Base-by-base conservation (phyloP, 2,797 vertebrate genomes). In the Geotrypetes seraphini region DNA sequence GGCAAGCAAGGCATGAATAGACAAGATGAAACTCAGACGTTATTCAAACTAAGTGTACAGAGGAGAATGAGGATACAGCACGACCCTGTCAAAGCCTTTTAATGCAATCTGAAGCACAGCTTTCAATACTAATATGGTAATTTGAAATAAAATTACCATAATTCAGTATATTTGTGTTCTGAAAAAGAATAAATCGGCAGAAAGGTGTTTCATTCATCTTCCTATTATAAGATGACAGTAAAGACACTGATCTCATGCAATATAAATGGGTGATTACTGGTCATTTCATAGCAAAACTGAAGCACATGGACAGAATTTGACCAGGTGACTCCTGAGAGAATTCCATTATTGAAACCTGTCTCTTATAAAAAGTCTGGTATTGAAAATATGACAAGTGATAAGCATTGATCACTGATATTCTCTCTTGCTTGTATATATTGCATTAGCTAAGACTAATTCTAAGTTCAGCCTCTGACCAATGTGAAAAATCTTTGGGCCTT, bases 81-180 rank as follows among this genome's bases (percentile, higher is more conserved):
- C 12, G 0, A 7, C 0, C 20, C 7, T 13, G 16, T 19, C n/a
- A 19, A 2, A 19, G 1, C 1, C 14, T 8, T 14, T 0, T 3
- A 0, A 0, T 0, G 2, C 1, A 2, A 13, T 25, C 11, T 4
- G 1, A 11, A 21, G 11, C 10, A 4, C 25, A 1, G 8, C 6
- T 20, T 25, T 2, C 14, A 2, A 1, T 0, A 16, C 13, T n/a
- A 12, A 9, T 3, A 1, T 1, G 1, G 3, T 2, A 3, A 13
- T 5, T 0, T 3, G 5, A 14, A 11, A 33, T 27, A 2, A 2
- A n/a, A 7, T 1, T 6, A 1, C 2, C 4, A 28, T 1, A 0
- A 2, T 8, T 6, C 25, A 4, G 7, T 0, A 2, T 2, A 19
- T 6, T 3, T 16, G 23, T 0, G 12, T 6, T 2, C 1, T 2